These are phyloP conservation scores for Phoebastria nigripes DNA, from an alignment of 2,797 vertebrate genomes.

Conservation along the genomic window DNA sequence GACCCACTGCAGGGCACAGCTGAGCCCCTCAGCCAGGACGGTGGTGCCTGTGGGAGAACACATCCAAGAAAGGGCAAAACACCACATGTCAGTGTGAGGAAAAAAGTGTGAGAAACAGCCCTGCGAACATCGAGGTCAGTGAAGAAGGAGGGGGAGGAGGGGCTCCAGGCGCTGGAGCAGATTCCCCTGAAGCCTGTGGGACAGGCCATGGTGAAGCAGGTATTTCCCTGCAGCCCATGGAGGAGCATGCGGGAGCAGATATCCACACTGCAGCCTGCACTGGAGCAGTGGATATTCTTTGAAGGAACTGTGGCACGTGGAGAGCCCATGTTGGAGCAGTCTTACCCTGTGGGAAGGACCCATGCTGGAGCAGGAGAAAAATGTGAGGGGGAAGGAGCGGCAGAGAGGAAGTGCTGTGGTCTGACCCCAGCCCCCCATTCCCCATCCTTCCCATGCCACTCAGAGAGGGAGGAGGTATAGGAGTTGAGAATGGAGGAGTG, in stretches of 20 bases:
- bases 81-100: not conserved
- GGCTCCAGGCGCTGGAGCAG: not conserved
- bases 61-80: not conserved
- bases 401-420: not conserved
- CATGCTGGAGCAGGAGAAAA: not conserved
- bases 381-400: not conserved
- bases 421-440: not conserved
- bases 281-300: not conserved
- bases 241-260: not conserved
- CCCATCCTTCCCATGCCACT: fast-evolving
- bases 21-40: too few relatives aligned
- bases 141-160: not conserved
- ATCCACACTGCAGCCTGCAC: fast-evolving
- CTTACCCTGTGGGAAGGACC: not conserved
- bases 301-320: not conserved
- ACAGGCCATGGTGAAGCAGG: not conserved
- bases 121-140: not conserved
- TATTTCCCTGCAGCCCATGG: not conserved
- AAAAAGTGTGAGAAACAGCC: not conserved
- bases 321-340: not conserved
- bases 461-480: not conserved
- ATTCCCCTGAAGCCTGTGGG: not conserved
- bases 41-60: not conserved
- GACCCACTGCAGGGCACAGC: not conserved
- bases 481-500: not conserved